Evolutionary conservation across 2,888 invertebrate species (phyloP).

Genomic region (Diplolepis rosae): DNA sequence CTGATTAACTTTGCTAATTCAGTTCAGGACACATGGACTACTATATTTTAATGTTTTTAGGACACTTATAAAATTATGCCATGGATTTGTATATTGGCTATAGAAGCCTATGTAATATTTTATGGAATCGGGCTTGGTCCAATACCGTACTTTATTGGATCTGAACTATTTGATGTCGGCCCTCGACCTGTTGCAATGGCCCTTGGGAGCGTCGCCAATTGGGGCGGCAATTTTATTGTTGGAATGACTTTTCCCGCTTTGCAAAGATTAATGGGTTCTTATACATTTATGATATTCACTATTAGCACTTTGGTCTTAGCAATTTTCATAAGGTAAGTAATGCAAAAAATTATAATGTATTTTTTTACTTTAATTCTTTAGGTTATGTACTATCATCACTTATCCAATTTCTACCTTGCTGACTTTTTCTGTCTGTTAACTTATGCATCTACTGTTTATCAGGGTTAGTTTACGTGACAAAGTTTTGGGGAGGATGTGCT

Average conservation of each 20-base stretch:
- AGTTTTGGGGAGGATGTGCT: too few species aligned
- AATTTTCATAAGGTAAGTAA: constrained; percentile 77
- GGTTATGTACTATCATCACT: too few species aligned
- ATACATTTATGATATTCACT: constrained; percentile 86
- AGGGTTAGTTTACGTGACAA: too few species aligned
- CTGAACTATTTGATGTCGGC: constrained; percentile 89
- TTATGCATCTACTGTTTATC: too few species aligned
- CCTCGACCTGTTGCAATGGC: constrained; percentile 91
- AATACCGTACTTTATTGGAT: constrained; percentile 89
- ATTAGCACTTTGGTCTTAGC: constrained; percentile 76
- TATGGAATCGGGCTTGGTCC: constrained; percentile 91
- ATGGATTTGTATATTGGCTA: constrained; percentile 81
- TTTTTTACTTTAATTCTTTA: too few species aligned
- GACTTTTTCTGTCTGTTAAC: too few species aligned
- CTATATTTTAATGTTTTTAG: not conserved
- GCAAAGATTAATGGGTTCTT: constrained; percentile 79
- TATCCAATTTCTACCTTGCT: too few species aligned
- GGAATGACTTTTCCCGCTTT: constrained; percentile 85
- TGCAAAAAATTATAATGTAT: not conserved
- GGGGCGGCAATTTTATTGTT: constrained; percentile 91
- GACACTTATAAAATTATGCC: not conserved
- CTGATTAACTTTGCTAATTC: too few species aligned
- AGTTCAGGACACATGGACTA: too few species aligned
- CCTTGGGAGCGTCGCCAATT: constrained; percentile 89
- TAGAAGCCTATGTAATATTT: constrained; percentile 84